Evolutionary conservation across 2,797 vertebrate species (phyloP).

Genomic region (Falco naumanni): DNA sequence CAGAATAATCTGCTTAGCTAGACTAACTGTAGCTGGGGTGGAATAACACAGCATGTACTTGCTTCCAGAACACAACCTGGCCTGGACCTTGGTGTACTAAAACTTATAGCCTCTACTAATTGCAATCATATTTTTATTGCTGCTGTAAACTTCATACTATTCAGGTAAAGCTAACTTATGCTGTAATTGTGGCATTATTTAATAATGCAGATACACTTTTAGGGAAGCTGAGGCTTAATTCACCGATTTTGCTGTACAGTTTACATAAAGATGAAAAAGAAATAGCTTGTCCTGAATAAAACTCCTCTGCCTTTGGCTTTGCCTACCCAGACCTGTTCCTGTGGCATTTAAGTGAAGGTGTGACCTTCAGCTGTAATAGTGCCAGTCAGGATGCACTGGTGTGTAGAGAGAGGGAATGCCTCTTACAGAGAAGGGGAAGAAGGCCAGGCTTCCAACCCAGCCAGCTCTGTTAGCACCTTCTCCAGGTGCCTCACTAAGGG

Average conservation of each 20-base stretch:
- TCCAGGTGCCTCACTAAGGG: neutral
- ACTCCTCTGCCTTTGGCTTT: neutral
- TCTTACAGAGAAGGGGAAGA: neutral
- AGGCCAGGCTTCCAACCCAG: neutral
- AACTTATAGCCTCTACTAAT: neutral
- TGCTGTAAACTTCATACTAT: neutral
- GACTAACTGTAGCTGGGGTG: neutral
- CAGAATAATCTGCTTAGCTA: neutral
- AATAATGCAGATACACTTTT: neutral
- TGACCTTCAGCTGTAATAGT: neutral
- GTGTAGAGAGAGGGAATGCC: neutral
- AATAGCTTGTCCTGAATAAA: neutral
- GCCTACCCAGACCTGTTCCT: neutral
- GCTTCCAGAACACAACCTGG: neutral
- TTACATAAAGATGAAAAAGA: neutral
- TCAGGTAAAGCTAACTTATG: neutral
- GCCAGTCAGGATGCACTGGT: neutral
- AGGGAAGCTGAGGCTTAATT: neutral
- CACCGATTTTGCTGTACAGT: neutral
- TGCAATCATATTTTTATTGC: neutral
- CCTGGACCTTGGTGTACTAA: conserved; percentile 11
- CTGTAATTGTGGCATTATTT: neutral
- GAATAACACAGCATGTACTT: neutral
- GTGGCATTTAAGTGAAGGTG: neutral
- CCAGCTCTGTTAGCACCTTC: neutral